These are phyloP conservation scores for Antennarius striatus DNA, from an alignment of 2,113 vertebrate genomes.

Conservation along the genomic window DNA sequence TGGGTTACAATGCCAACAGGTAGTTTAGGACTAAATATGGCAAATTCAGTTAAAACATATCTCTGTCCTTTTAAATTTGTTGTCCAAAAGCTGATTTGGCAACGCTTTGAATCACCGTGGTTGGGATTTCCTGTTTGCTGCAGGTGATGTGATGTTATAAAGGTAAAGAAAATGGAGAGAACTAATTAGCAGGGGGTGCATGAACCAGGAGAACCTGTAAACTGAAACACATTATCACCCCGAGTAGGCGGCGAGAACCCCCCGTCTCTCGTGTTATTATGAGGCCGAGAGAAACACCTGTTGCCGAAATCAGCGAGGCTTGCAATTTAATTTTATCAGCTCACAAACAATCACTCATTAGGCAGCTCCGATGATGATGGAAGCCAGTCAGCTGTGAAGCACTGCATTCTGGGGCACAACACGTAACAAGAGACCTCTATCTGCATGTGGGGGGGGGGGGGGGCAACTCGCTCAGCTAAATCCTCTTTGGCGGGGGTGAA, in stretches of 20 bases:
- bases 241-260: conserved; percentile 52
- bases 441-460: conserved; percentile 71
- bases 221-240: conserved; percentile 64
- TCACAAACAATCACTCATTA: conserved; percentile 94
- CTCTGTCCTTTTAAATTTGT: background rate
- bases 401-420: conserved; percentile 82
- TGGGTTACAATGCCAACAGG: too few species aligned
- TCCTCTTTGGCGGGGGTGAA: conserved; percentile 67
- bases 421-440: conserved; percentile 81
- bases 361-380: conserved; percentile 86
- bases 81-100: background rate
- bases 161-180: too few species aligned
- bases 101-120: background rate
- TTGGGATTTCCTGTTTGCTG: too few species aligned
- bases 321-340: conserved; percentile 96
- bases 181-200: background rate
- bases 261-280: conserved; percentile 59
- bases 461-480: conserved; percentile 79
- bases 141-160: too few species aligned
- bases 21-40: too few species aligned
- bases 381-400: conserved; percentile 85
- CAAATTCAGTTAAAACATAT: too few species aligned
- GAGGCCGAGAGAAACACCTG: conserved; percentile 87
- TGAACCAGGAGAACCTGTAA: conserved; percentile 55
- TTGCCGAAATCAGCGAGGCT: conserved; percentile 91